These are phyloP conservation scores for Anser brachyrhynchus DNA, from an alignment of 2,113 vertebrate species.

Conservation along the genomic window DNA sequence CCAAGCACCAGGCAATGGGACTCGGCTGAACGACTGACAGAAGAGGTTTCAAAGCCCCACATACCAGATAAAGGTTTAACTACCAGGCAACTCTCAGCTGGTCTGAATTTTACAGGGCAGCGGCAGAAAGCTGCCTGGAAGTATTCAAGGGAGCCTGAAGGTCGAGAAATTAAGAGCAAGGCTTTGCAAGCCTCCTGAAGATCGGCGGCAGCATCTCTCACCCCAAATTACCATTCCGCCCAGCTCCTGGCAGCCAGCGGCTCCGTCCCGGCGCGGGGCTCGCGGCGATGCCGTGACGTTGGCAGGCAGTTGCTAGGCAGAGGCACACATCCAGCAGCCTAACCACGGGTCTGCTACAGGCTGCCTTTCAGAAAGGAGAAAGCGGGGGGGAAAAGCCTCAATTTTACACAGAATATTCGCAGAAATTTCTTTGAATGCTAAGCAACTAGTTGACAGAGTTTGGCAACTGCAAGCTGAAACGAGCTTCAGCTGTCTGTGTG, in stretches of 20 bases:
- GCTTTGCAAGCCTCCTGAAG: neutral
- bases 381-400: neutral
- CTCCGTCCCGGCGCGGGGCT: neutral
- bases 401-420: neutral
- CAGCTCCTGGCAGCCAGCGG: neutral
- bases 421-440: neutral
- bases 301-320: slow-evolving; percentile 68
- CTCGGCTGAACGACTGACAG: fast-evolving
- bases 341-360: neutral
- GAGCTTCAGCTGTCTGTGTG: fast-evolving
- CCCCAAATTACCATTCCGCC: slow-evolving; percentile 3
- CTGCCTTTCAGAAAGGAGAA: neutral
- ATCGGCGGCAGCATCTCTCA: neutral
- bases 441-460: neutral
- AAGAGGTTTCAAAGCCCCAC: neutral
- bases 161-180: neutral
- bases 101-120: neutral
- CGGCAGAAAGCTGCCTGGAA: neutral
- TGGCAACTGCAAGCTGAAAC: fast-evolving
- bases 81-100: neutral
- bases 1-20: fast-evolving
- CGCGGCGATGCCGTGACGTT: neutral
- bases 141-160: neutral
- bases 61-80: neutral
- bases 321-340: slow-evolving; percentile 21